Conservation (phyloP, 2,888 invertebrate genomes). For the Cancer borealis region DNA sequence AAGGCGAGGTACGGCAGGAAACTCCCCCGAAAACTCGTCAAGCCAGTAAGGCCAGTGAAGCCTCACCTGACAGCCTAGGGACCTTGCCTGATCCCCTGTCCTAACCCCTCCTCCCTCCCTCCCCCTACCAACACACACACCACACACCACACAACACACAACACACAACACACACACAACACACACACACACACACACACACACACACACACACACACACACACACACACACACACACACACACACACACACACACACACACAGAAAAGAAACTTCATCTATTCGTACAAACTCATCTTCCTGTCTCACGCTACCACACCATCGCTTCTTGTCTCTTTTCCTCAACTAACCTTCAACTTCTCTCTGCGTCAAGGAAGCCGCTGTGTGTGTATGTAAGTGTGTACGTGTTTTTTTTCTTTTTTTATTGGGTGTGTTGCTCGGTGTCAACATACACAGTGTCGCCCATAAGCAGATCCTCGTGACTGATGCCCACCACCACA, state of each 20-base stretch:
- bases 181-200: neutral
- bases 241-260: no score
- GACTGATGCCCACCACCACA: neutral
- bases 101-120: neutral
- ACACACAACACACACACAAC: neutral
- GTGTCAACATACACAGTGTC: neutral
- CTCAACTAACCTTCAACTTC: neutral
- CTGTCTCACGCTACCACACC: neutral
- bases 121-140: neutral
- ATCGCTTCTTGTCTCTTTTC: neutral
- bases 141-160: neutral
- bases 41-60: neutral
- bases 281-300: neutral
- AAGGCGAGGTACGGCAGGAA: neutral
- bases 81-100: neutral
- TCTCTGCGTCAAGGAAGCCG: neutral
- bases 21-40: conserved; percentile 17
- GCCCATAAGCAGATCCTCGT: neutral
- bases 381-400: neutral
- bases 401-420: neutral
- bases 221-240: neutral
- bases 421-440: neutral
- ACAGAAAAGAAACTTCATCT: no score
- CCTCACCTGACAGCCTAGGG: neutral
- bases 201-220: conserved; percentile 1